Conservation (phyloP, 64 coral and sea anemone genomes). For the Dendrophyllia cribrosa region DNA sequence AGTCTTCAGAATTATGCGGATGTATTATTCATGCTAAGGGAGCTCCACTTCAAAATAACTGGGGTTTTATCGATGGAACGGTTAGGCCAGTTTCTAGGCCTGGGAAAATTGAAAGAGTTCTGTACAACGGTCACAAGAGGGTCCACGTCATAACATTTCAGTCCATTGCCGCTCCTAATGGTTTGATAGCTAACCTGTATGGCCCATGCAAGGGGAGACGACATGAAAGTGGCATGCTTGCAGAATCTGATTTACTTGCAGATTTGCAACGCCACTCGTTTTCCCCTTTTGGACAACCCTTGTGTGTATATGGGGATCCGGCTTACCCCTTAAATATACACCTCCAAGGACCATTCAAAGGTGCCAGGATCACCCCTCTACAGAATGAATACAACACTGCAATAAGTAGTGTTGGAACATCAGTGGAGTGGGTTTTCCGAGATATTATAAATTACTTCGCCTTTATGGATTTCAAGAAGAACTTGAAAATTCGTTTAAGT, state of each 20-base stretch:
- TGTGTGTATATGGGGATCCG: constrained; percentile 28
- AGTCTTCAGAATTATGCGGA: constrained; percentile 24
- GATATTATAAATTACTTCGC: constrained; percentile 40
- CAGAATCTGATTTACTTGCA: constrained; percentile 23
- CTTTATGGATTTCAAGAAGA: constrained; percentile 34
- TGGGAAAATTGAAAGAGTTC: constrained; percentile 9
- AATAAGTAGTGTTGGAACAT: neutral
- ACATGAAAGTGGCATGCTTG: constrained; percentile 42
- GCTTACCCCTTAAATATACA: constrained; percentile 15
- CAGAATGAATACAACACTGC: neutral
- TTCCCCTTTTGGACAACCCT: constrained; percentile 10
- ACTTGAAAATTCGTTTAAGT: constrained; percentile 11
- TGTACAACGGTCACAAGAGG: neutral
- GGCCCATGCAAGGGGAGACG: constrained; percentile 34
- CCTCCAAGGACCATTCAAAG: neutral
- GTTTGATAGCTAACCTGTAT: constrained; percentile 37
- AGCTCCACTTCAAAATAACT: constrained; percentile 34
- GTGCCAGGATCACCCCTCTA: no score
- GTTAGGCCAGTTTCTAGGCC: constrained; percentile 50
- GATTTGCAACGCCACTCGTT: constrained; percentile 18
- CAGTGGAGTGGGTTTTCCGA: constrained; percentile 38
- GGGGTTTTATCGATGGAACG: constrained; percentile 49
- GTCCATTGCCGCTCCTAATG: constrained; percentile 29
- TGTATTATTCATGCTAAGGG: constrained; percentile 30
- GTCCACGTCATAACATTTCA: neutral